Conservation (phyloP, 2,113 vertebrate genomes). For the Cinclus cinclus region DNA sequence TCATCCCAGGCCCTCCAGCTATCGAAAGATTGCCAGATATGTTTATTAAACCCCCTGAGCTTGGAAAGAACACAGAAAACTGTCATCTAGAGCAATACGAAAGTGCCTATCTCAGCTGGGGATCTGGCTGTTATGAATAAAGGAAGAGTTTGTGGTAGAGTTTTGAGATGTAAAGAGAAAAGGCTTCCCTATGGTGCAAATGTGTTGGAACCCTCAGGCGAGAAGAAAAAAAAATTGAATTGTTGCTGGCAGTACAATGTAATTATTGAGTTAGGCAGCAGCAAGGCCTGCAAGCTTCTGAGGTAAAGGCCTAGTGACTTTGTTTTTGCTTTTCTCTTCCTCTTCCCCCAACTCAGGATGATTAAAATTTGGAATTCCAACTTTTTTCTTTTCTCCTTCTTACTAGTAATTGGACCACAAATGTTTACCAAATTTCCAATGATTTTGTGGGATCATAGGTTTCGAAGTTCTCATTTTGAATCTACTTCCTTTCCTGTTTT, state of each 20-base stretch:
- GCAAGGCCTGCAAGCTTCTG: conserved; percentile 64
- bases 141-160: conserved; percentile 84
- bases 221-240: conserved; percentile 83
- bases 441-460: not conserved
- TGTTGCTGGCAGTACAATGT: conserved; percentile 80
- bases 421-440: not conserved
- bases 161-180: conserved; percentile 84
- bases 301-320: conserved; percentile 65
- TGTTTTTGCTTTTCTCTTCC: not conserved
- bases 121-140: conserved; percentile 87
- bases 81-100: conserved; percentile 84
- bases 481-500: not conserved
- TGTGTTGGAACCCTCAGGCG: conserved; percentile 83
- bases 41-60: conserved; percentile 92
- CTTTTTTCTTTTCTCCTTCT: not conserved
- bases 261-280: conserved; percentile 77
- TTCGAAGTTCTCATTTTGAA: not conserved
- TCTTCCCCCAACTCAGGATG: not conserved
- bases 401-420: not conserved
- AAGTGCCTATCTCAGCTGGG: conserved; percentile 92
- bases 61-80: conserved; percentile 90
- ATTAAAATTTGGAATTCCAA: conserved; percentile 42
- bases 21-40: conserved; percentile 94
- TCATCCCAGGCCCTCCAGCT: conserved; percentile 88
- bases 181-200: conserved; percentile 86